Percentiles rank a stretch among this genome's conserved stretches.
These are phyloP conservation scores for Andrena dorsata DNA, from an alignment of 2,888 invertebrate species.

Conservation along the genomic window DNA sequence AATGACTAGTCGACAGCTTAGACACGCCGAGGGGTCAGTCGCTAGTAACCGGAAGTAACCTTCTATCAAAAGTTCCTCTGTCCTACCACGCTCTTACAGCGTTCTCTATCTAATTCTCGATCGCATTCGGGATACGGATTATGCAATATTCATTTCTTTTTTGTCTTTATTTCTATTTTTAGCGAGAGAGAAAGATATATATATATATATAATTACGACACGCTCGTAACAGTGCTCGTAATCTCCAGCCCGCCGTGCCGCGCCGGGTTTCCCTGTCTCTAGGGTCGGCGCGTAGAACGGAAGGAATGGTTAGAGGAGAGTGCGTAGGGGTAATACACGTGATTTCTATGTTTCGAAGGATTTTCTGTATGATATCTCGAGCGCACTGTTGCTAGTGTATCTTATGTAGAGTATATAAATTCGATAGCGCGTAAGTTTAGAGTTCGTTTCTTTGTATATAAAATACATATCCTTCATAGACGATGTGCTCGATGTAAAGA, in stretches of 20 bases:
- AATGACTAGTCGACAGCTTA: slow-evolving; percentile 66
- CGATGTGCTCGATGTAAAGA: slow-evolving; percentile 78
- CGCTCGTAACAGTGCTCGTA: slow-evolving; percentile 37
- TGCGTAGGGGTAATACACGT: slow-evolving; percentile 25
- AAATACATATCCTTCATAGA: slow-evolving; percentile 82
- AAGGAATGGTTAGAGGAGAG: slow-evolving; percentile 17
- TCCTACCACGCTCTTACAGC: slow-evolving; percentile 45
- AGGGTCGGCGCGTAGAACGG: slow-evolving; percentile 4
- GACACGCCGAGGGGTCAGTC: slow-evolving; percentile 52
- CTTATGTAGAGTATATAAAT: slow-evolving; percentile 71
- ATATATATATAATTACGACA: slow-evolving; percentile 10
- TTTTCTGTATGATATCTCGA: slow-evolving; percentile 69
- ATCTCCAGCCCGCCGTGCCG: slow-evolving; percentile 35
- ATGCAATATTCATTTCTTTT: slow-evolving; percentile 63
- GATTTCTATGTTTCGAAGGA: slow-evolving; percentile 43
- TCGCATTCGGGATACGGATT: slow-evolving; percentile 52
- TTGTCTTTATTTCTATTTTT: neutral
- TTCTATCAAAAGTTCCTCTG: slow-evolving; percentile 73
- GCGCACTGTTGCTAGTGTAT: slow-evolving; percentile 64
- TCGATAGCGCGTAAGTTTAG: slow-evolving; percentile 61
- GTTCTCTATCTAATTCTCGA: slow-evolving; percentile 35
- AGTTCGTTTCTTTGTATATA: slow-evolving; percentile 81
- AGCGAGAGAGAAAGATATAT: slow-evolving; percentile 12
- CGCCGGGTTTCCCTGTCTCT: slow-evolving; percentile 10
- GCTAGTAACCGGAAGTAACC: slow-evolving; percentile 62